Evolutionary conservation across 2,888 invertebrate genomes (phyloP), one percentile per base, ranked within the genome.

Genomic region (Dasypogon diadema): DNA sequence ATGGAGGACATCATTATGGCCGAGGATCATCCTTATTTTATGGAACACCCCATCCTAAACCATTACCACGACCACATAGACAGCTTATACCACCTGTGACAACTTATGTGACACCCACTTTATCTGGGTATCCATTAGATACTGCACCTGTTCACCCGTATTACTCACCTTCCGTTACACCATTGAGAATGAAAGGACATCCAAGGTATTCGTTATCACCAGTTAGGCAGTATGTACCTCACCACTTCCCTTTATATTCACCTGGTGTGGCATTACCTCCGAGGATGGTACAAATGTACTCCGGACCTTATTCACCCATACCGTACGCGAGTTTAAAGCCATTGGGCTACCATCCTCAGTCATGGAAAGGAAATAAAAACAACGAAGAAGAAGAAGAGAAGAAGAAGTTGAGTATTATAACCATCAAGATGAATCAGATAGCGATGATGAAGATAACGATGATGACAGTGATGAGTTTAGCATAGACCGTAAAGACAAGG

Each of bases 151-250:
- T 34, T 10, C 30, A 30, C 8, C 3, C 30, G 30, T 8, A 5
- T 48, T n/a, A n/a, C 12, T 14, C 1, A 14, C 8, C 42, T 26
- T 12, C 26, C 24, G 8, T n/a, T 46, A 30, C 30, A 5, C 54
- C 34, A 14, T 54, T 54, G n/a, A 26, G 54, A n/a, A 54, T 18
- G 4, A 30, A 70, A 54, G 34, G 54, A 8, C 18, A 54, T 54
- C 54, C 70, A 3, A 51, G 54, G 21, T 70, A 54, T 37, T 18
- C 70, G 1, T 18, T 54, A 8, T 30, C 51, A 21, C 70, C 70
- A 54, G 54, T 70, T 1, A 10, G 70, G 8, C 70, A 70, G 5
- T 70, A 70, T 34, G 70, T 70, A 5, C 70, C 70, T n/a, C 54
- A 65, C 8, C 22, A 46, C 16, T 65, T 37, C 24, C 48, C 65